Conservation (phyloP, 1,140 invertebrate species). For the Maconellicoccus hirsutus region DNA sequence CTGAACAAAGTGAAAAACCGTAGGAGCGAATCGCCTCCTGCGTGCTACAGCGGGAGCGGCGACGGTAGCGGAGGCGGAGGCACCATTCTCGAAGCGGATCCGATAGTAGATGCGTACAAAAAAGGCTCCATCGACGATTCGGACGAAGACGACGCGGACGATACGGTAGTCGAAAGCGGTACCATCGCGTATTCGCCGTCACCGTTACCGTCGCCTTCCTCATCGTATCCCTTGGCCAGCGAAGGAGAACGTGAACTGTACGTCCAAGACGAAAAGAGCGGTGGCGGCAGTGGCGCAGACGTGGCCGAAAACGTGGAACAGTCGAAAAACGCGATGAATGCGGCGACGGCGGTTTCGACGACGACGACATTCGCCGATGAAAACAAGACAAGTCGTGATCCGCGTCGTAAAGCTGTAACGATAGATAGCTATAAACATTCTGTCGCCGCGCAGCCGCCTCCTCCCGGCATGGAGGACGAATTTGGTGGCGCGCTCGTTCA, state of each 20-base stretch:
- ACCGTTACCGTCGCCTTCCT: background rate
- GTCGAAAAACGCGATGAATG: background rate
- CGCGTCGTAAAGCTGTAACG: background rate
- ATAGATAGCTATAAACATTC: background rate
- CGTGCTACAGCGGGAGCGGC: background rate
- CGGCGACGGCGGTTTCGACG: background rate
- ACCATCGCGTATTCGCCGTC: background rate
- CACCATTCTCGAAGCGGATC: background rate
- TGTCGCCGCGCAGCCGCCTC: background rate
- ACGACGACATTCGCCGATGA: background rate
- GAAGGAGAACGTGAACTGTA: too few species aligned
- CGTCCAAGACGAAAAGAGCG: background rate
- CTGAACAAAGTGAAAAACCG: background rate
- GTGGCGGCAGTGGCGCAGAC: background rate
- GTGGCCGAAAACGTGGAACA: background rate
- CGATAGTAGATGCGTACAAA: constrained; percentile 4
- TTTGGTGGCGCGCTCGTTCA: background rate
- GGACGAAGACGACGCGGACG: background rate
- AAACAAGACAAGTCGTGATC: background rate
- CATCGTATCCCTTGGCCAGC: background rate
- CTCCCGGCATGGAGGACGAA: constrained; percentile 11
- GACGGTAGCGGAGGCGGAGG: background rate
- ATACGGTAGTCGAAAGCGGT: background rate
- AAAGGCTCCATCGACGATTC: background rate
- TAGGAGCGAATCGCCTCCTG: background rate